Evolutionary conservation across 1,140 invertebrate species (phyloP).

Genomic region (Ips nitidus): DNA sequence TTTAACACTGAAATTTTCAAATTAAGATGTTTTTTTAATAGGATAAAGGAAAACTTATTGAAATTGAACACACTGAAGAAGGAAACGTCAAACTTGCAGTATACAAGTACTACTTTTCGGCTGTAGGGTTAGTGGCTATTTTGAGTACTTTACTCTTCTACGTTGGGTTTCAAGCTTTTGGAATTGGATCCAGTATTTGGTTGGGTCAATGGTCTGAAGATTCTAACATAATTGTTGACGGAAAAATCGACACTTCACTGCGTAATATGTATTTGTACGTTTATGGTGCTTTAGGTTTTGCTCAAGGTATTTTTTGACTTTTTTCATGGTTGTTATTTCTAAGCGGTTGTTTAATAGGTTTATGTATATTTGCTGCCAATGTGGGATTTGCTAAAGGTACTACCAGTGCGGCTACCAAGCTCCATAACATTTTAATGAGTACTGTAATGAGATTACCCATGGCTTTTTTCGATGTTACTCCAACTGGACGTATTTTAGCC

Average conservation of each 20-base stretch:
- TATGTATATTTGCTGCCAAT: conserved; percentile 27
- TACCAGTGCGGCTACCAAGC: conserved; percentile 65
- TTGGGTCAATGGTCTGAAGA: conserved; percentile 80
- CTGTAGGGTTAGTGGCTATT: conserved; percentile 74
- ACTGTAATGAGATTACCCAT: conserved; percentile 75
- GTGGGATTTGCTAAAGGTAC: conserved; percentile 51
- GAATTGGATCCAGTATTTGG: conserved; percentile 91
- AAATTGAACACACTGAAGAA: conserved; percentile 84
- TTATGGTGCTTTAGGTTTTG: conserved; percentile 81
- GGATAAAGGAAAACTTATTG: conserved; percentile 70
- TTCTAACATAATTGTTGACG: conserved; percentile 56
- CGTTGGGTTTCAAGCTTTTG: conserved; percentile 71
- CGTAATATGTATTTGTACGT: conserved; percentile 83
- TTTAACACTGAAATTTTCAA: too few relatives aligned
- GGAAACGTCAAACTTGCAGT: conserved; percentile 86
- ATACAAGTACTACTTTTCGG: conserved; percentile 85
- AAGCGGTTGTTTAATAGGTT: conserved; percentile 30
- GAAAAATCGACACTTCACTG: conserved; percentile 58
- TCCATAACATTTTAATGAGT: conserved; percentile 76
- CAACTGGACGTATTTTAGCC: conserved; percentile 80
- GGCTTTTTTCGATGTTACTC: conserved; percentile 87
- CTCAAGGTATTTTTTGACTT: conserved; percentile 70
- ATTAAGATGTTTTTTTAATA: neutral
- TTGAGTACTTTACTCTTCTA: conserved; percentile 78
- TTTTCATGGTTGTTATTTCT: neutral